phyloP scores from a whole-genome alignment of 2,113 vertebrate species.

The Macrotus californicus region DNA sequence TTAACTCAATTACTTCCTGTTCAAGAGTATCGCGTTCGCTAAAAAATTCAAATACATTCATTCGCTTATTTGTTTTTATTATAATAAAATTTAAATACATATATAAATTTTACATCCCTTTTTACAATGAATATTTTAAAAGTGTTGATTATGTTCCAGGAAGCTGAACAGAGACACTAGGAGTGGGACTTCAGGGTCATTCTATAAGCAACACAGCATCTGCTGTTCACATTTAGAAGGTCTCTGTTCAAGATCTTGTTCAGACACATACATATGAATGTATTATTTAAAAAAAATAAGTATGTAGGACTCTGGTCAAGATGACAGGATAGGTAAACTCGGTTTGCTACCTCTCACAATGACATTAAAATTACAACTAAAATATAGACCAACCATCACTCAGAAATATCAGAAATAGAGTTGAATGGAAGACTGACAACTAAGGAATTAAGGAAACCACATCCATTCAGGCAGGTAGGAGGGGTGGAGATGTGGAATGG shows the following conservation, averaged over 20 bases:
- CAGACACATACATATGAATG: neutral
- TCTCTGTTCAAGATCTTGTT: neutral
- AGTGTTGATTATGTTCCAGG: neutral
- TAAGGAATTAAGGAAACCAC: too few relatives aligned
- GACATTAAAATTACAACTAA: too few relatives aligned
- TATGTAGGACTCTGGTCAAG: too few relatives aligned
- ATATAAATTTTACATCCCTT: neutral
- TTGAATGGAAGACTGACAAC: too few relatives aligned
- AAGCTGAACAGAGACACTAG: neutral
- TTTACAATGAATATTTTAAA: neutral
- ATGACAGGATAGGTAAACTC: too few relatives aligned
- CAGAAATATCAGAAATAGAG: too few relatives aligned
- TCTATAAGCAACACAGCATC: neutral
- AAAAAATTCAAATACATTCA: slow-evolving; percentile 38
- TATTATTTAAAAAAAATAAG: neutral
- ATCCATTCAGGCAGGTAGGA: too few relatives aligned
- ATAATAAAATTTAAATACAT: slow-evolving; percentile 46
- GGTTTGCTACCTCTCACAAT: too few relatives aligned
- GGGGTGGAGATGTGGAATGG: too few relatives aligned
- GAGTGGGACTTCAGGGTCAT: neutral
- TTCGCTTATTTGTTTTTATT: neutral
- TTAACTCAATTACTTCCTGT: slow-evolving; percentile 85
- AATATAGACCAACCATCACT: too few relatives aligned
- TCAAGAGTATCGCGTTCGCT: slow-evolving; percentile 93
- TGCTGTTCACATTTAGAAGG: neutral